Percentiles rank a stretch among this genome's conserved stretches.
Evolutionary conservation across 2,797 vertebrate species (phyloP).

Genomic region (Sarcoramphus papa): DNA sequence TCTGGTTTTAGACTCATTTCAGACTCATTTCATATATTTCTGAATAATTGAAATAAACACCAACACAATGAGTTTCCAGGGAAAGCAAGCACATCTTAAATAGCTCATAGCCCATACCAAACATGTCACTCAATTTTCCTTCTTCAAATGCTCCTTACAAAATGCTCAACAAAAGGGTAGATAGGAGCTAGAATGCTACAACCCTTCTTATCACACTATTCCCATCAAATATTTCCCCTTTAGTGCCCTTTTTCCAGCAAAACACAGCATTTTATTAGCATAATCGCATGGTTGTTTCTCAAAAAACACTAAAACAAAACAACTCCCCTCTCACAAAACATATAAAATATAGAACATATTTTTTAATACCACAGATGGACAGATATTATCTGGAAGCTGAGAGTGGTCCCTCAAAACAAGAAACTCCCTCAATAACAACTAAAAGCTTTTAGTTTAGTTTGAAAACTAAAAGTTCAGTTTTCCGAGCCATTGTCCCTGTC

Average conservation of each 20-base stretch:
- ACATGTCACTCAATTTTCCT: neutral
- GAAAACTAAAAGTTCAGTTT: neutral
- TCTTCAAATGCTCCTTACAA: neutral
- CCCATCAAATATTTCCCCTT: neutral
- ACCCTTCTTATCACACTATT: neutral
- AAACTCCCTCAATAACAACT: neutral
- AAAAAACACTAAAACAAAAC: neutral
- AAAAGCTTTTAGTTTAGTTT: neutral
- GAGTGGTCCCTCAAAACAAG: neutral
- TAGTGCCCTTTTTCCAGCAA: neutral
- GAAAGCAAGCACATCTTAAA: neutral
- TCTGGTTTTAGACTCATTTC: neutral
- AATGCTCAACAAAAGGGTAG: neutral
- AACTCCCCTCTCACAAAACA: neutral
- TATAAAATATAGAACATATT: neutral
- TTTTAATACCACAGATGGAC: neutral
- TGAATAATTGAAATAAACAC: neutral
- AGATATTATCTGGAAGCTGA: neutral
- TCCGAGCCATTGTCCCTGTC: neutral
- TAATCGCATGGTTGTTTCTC: neutral
- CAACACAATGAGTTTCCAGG: neutral
- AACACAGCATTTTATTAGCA: neutral
- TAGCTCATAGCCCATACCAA: neutral
- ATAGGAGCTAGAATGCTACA: neutral
- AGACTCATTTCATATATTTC: neutral